Evolutionary conservation across 2,888 invertebrate genomes (phyloP).

Genomic region (Acanthococcus lagerstroemiae): DNA sequence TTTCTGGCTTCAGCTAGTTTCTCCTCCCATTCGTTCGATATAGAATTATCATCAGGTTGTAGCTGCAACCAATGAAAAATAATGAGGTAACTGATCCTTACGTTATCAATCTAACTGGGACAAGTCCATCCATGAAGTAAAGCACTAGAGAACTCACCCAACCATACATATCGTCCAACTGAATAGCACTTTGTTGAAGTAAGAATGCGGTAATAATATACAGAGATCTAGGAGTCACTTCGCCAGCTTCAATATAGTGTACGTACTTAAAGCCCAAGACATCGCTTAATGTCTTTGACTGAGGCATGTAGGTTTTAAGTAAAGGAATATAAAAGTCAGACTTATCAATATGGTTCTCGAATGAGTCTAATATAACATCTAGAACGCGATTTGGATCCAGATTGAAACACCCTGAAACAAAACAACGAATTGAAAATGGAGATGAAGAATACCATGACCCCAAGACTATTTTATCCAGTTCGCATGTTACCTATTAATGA

Average conservation of each 20-base stretch:
- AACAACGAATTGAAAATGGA: slow-evolving; percentile 23
- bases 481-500: slow-evolving; percentile 71
- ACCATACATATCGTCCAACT: slow-evolving; percentile 76
- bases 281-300: slow-evolving; percentile 79
- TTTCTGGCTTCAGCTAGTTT: slow-evolving; percentile 73
- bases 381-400: slow-evolving; percentile 95
- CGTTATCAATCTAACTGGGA: background rate
- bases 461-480: background rate
- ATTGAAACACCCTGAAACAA: slow-evolving; percentile 83
- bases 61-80: slow-evolving; percentile 47
- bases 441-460: background rate
- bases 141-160: slow-evolving; percentile 57
- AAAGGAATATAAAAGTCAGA: slow-evolving; percentile 76
- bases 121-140: background rate
- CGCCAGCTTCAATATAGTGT: slow-evolving; percentile 55
- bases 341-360: slow-evolving; percentile 72
- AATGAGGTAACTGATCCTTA: background rate
- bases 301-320: slow-evolving; percentile 76
- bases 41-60: slow-evolving; percentile 71
- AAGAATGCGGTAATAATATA: slow-evolving; percentile 84
- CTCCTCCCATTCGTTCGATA: slow-evolving; percentile 70
- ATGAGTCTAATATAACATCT: slow-evolving; percentile 91
- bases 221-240: slow-evolving; percentile 66
- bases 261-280: slow-evolving; percentile 87
- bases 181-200: slow-evolving; percentile 75